Percentiles rank a stretch among this genome's conserved stretches.
phyloP scores from a whole-genome alignment of 1,140 invertebrate species.

The Drosophila pseudoobscura region DNA sequence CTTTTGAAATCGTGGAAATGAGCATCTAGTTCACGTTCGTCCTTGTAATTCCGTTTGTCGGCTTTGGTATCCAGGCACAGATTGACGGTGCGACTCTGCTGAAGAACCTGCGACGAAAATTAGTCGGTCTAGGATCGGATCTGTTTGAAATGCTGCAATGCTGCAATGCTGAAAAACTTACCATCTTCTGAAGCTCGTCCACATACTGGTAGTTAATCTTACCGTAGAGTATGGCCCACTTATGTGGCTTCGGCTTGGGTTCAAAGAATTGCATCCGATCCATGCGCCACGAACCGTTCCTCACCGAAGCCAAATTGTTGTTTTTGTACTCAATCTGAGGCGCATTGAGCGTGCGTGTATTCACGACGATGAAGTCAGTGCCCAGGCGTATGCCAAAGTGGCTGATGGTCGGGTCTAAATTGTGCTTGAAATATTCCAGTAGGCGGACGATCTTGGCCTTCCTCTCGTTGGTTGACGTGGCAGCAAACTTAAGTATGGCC shows the following conservation, averaged over 20 bases:
- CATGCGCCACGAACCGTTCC: conserved; percentile 66
- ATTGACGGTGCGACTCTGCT: too few relatives aligned
- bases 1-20: conserved; percentile 14
- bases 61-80: conserved; percentile 20
- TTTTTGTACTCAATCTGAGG: conserved; percentile 85
- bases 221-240: too few relatives aligned
- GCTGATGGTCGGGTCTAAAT: conserved; percentile 83
- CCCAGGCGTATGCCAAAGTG: conserved; percentile 86
- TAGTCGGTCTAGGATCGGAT: too few relatives aligned
- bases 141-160: too few relatives aligned
- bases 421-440: conserved; percentile 84
- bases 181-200: too few relatives aligned
- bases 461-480: conserved; percentile 85
- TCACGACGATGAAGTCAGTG: conserved; percentile 85
- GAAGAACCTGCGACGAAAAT: too few relatives aligned
- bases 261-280: conserved; percentile 35
- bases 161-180: too few relatives aligned
- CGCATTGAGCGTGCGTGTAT: conserved; percentile 85
- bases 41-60: conserved; percentile 27
- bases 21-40: conserved; percentile 42
- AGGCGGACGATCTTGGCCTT: conserved; percentile 87
- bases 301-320: neutral
- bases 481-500: conserved; percentile 87
- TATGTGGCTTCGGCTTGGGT: conserved; percentile 11
- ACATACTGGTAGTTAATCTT: too few relatives aligned